phyloP scores from a whole-genome alignment of 2,888 invertebrate species.

The Bellardia bayeri region DNA sequence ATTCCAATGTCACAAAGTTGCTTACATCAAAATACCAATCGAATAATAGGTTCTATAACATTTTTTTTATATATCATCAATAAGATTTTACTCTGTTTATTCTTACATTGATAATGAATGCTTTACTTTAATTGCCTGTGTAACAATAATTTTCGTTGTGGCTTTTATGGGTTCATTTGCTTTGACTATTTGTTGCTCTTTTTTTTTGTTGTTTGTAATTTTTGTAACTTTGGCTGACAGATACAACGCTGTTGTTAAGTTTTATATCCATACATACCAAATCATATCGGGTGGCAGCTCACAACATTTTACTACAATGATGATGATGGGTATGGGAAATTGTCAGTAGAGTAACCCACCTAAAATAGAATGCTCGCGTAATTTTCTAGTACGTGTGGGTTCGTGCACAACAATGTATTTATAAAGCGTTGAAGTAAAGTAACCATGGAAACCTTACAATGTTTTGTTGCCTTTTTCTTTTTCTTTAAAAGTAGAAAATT shows the following conservation, averaged over 20 bases:
- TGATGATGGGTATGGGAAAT: neutral
- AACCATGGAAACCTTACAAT: constrained; percentile 70
- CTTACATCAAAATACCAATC: no score
- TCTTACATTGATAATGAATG: neutral
- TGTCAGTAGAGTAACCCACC: constrained; percentile 28
- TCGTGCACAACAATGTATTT: constrained; percentile 44
- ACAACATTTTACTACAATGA: neutral
- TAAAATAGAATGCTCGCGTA: constrained; percentile 69
- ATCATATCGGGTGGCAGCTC: neutral
- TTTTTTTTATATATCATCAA: no score
- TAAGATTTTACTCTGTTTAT: no score
- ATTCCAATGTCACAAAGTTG: no score
- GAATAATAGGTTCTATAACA: no score
- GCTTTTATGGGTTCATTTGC: constrained; percentile 65
- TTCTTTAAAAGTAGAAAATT: neutral
- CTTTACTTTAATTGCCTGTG: constrained; percentile 7
- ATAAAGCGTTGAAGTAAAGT: constrained; percentile 5
- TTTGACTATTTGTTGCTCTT: constrained; percentile 21
- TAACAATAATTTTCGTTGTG: neutral
- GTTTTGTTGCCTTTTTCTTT: neutral
- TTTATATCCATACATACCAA: neutral
- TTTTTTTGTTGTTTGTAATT: neutral
- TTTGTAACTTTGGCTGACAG: neutral
- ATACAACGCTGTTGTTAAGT: constrained; percentile 7
- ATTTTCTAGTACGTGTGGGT: constrained; percentile 50